These are phyloP conservation scores for Empidonax alnorum DNA, from an alignment of 2,113 vertebrate genomes.

Conservation along the genomic window DNA sequence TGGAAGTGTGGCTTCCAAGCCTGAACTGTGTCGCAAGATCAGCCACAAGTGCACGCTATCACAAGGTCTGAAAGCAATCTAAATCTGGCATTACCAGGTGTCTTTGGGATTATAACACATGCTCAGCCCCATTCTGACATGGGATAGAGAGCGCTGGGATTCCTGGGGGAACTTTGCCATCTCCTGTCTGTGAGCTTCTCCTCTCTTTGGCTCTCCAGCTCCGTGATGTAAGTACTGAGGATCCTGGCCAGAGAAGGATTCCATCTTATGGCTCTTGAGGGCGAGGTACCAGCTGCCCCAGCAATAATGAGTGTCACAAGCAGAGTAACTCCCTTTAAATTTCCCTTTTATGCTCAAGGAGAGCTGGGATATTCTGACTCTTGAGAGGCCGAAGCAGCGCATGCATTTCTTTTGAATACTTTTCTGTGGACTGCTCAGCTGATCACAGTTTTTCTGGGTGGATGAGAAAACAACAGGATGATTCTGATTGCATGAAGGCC, in stretches of 20 bases:
- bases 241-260: neutral
- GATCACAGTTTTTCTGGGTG: neutral
- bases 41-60: neutral
- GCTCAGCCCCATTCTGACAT: neutral
- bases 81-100: neutral
- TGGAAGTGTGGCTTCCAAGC: neutral
- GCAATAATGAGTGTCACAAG: neutral
- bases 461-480: neutral
- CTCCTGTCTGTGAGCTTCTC: neutral
- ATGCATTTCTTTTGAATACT: neutral
- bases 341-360: neutral
- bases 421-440: neutral
- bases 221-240: neutral
- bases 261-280: neutral
- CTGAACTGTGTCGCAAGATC: neutral
- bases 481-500: neutral
- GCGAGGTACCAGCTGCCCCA: rapidly evolving
- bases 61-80: neutral
- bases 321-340: neutral
- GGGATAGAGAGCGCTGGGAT: neutral
- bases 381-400: neutral
- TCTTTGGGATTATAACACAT: neutral
- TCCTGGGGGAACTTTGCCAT: neutral
- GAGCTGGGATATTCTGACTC: neutral
- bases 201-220: neutral